These are phyloP conservation scores for Tetanocera ferruginea DNA, from an alignment of 2,888 invertebrate species.

Conservation along the genomic window DNA sequence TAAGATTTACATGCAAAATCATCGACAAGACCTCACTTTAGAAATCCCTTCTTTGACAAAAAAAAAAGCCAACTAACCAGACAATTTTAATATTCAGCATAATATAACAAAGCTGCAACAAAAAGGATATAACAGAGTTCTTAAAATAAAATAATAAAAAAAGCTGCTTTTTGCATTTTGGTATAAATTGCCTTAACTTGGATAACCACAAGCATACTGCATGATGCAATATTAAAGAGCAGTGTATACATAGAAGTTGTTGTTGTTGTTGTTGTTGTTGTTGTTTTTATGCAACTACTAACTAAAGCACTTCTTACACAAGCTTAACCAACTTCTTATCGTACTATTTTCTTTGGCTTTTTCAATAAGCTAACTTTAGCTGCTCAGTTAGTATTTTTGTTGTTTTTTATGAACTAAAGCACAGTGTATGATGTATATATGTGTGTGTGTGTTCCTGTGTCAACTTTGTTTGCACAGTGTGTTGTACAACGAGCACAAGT, in stretches of 20 bases:
- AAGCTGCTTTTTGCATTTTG: neutral
- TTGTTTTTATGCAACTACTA: neutral
- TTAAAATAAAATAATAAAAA: neutral
- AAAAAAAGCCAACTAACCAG: too few relatives aligned
- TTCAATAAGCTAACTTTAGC: conserved; percentile 19
- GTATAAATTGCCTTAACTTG: too few relatives aligned
- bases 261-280: neutral
- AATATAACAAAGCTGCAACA: neutral
- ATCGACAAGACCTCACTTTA: too few relatives aligned
- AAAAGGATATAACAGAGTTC: neutral
- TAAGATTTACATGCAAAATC: too few relatives aligned
- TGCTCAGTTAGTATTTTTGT: neutral
- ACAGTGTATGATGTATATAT: neutral
- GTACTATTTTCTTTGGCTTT: conserved; percentile 7
- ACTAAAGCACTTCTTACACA: neutral
- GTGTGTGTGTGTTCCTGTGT: neutral
- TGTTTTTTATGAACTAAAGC: neutral
- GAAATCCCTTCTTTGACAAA: too few relatives aligned
- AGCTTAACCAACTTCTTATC: conserved; percentile 2
- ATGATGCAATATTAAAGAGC: too few relatives aligned
- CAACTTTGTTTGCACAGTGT: conserved; percentile 33
- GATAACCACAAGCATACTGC: too few relatives aligned
- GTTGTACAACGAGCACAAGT: neutral
- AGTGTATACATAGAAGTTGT: neutral
- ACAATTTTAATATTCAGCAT: too few relatives aligned